Conservation (phyloP, 2,888 invertebrate species). For the Drosophila picticornis region DNA sequence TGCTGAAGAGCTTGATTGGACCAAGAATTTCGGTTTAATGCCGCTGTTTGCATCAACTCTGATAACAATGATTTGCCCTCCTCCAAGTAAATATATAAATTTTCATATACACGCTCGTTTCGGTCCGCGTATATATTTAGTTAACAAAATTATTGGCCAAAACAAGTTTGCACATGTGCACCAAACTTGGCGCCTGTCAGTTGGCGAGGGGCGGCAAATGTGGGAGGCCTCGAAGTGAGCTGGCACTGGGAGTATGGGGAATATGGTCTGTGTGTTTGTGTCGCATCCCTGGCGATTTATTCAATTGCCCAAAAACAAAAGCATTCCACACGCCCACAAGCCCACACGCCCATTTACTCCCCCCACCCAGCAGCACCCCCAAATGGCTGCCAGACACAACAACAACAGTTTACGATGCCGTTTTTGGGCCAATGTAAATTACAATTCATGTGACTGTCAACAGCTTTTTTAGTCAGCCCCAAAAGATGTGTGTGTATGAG, state of each 20-base stretch:
- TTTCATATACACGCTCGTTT: neutral
- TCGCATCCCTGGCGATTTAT: slow-evolving; percentile 34
- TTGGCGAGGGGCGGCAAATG: neutral
- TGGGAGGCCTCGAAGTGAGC: neutral
- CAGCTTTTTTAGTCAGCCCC: slow-evolving; percentile 30
- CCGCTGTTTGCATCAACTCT: neutral
- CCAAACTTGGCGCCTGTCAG: slow-evolving; percentile 16
- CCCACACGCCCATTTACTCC: neutral
- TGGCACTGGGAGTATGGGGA: neutral
- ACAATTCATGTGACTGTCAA: slow-evolving; percentile 42
- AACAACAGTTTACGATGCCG: slow-evolving; percentile 32
- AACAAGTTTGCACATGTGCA: slow-evolving; percentile 38
- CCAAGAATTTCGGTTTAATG: neutral
- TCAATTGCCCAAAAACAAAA: slow-evolving; percentile 30
- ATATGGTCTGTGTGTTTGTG: neutral
- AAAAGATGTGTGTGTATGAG: neutral
- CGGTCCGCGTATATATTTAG: slow-evolving; percentile 2
- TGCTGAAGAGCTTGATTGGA: neutral
- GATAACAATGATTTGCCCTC: neutral
- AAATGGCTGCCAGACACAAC: neutral
- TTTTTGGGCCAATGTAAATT: slow-evolving; percentile 35
- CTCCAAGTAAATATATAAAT: slow-evolving; percentile 7
- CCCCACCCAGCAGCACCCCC: too few relatives aligned
- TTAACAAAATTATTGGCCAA: slow-evolving; percentile 30
- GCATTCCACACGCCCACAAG: slow-evolving; percentile 1